phyloP scores from a whole-genome alignment of 2,797 vertebrate species.

The Brachyrhaphis roseni region DNA sequence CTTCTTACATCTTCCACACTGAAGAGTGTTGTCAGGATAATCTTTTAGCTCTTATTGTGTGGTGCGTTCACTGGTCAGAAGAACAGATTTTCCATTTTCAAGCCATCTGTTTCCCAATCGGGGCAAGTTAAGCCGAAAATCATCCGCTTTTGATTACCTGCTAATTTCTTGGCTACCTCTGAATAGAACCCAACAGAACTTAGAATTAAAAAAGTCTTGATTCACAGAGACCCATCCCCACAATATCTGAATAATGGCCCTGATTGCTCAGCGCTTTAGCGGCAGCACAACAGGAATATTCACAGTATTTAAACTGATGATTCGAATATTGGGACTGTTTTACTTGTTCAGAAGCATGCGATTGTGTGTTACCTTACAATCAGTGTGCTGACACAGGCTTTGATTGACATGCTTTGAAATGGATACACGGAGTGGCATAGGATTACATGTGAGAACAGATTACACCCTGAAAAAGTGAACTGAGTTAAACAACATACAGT shows the following conservation, averaged over 20 bases:
- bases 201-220: not conserved
- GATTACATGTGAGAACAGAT: constrained; percentile 36
- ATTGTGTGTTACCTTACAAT: not conserved
- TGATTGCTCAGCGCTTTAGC: not conserved
- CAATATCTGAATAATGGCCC: not conserved
- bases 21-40: not conserved
- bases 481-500: constrained; percentile 23
- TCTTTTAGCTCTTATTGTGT: not conserved
- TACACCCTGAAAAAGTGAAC: constrained; percentile 44
- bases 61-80: not conserved
- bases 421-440: constrained; percentile 31
- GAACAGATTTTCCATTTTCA: not conserved
- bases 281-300: not conserved
- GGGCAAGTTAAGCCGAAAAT: not conserved
- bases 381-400: constrained; percentile 7
- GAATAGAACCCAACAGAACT: not conserved
- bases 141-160: not conserved
- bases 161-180: not conserved
- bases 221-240: not conserved
- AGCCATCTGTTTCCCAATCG: not conserved
- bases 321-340: not conserved
- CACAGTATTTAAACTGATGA: not conserved
- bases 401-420: constrained; percentile 40
- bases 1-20: not conserved
- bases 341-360: not conserved